A percentile compares a stretch with the other conserved stretches of the same genome.
These are phyloP conservation scores for Hydriomena furcata DNA, from an alignment of 2,888 invertebrate genomes.

Conservation along the genomic window DNA sequence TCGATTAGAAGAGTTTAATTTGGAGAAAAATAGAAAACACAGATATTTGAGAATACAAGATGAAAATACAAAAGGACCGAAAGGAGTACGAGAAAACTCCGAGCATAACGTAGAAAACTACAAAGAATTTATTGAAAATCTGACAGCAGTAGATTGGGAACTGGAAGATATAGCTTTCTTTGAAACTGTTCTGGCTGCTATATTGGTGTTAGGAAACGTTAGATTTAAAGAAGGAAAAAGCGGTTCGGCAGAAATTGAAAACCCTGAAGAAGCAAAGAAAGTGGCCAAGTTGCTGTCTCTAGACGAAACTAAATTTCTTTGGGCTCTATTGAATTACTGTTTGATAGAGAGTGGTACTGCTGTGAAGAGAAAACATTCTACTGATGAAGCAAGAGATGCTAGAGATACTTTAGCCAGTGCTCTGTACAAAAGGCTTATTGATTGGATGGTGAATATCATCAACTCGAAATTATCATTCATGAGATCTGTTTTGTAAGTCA, in stretches of 20 bases:
- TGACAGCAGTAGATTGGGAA: constrained; percentile 88
- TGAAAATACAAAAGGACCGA: constrained; percentile 79
- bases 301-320: constrained; percentile 91
- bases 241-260: constrained; percentile 88
- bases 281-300: constrained; percentile 90
- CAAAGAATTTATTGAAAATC: constrained; percentile 84
- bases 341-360: constrained; percentile 89
- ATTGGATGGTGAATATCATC: constrained; percentile 94
- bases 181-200: constrained; percentile 88
- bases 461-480: constrained; percentile 93
- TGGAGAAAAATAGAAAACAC: constrained; percentile 88
- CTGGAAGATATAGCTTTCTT: constrained; percentile 88
- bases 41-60: constrained; percentile 88
- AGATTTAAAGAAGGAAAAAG: constrained; percentile 87
- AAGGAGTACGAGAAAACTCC: constrained; percentile 86
- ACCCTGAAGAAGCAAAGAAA: constrained; percentile 87
- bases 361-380: constrained; percentile 86
- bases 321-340: constrained; percentile 94
- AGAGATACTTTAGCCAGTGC: constrained; percentile 94
- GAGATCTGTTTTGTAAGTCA: constrained; percentile 93
- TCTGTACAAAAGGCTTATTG: constrained; percentile 92
- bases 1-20: constrained; percentile 85
- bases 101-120: constrained; percentile 86
- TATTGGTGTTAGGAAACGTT: constrained; percentile 91
- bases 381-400: constrained; percentile 92